Evolutionary conservation across 2,113 vertebrate species (phyloP), one percentile per base, ranked within the genome.

Genomic region (Heterotis niloticus): DNA sequence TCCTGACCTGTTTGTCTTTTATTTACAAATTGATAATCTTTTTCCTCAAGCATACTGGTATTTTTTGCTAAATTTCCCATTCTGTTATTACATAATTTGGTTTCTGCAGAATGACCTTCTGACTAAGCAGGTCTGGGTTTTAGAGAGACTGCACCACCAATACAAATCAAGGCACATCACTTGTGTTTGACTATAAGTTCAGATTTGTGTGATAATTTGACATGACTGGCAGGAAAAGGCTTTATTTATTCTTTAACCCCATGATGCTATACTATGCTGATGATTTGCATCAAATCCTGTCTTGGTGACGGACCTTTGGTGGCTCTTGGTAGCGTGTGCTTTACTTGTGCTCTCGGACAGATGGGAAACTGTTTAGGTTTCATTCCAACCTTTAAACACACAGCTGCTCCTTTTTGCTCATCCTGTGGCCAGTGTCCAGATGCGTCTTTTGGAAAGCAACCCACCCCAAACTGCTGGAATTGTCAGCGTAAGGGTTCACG

Each of bases 51-150:
- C 20, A 17, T n/a, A n/a, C n/a, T n/a, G n/a, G n/a, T n/a, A n/a
- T n/a, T n/a, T n/a, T n/a, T n/a, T n/a, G n/a, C n/a, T n/a, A n/a
- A n/a, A n/a, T n/a, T n/a, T n/a, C n/a, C n/a, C n/a, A n/a, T n/a
- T 73, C 70, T 73, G 70, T 18, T 73, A 73, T 73, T 73, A 56
- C 70, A 10, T 54, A 57, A 73, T 56, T 56, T 57, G 44, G 52
- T 54, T 73, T 54, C 51, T 54, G 52, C 56, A 73, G 24, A 73
- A 23, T 28, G 1, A 16, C 1, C 54, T 74, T 26, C 71, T 57
- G 24, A 74, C n/a, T 54, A 5, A 9, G 52, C 51, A 73, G 71
- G 54, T 74, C 54, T 74, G 14, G 26, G 56, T 59, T 51, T 51
- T 54, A 5, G 26, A 59, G 52, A n/a, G 7, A 44, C 7, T 2